A percentile compares a stretch with the other conserved stretches of the same genome.
Evolutionary conservation across 1,140 invertebrate genomes (phyloP).

Genomic region (Kradibia gibbosae): DNA sequence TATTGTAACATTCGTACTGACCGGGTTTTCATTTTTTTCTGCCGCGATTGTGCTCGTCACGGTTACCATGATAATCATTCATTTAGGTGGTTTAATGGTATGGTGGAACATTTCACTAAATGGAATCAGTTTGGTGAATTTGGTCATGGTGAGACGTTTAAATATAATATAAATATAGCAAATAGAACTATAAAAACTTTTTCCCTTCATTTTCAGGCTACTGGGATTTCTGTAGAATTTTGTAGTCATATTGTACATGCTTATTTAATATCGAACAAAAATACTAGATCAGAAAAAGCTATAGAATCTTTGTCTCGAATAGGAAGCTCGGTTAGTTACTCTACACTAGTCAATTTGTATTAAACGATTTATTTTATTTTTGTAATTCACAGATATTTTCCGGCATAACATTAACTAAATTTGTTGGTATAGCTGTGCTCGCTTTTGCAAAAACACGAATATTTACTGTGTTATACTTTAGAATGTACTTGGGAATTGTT

Average conservation of each 20-base stretch:
- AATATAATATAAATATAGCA: too few species aligned
- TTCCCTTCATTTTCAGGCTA: conserved; percentile 76
- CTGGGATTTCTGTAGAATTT: conserved; percentile 99
- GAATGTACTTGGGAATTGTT: conserved; percentile 98
- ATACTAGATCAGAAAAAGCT: conserved; percentile 82
- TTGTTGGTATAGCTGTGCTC: conserved; percentile 94
- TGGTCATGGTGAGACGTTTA: conserved; percentile 89
- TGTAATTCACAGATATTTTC: conserved; percentile 80
- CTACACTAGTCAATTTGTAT: neutral
- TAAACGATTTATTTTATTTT: neutral
- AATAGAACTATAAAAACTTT: conserved; percentile 44
- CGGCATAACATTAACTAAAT: conserved; percentile 97
- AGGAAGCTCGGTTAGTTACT: conserved; percentile 84
- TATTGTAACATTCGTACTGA: conserved; percentile 92
- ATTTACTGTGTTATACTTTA: conserved; percentile 97
- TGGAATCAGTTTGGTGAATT: conserved; percentile 97
- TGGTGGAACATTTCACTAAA: conserved; percentile 97
- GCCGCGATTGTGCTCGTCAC: conserved; percentile 91
- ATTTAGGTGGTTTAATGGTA: conserved; percentile 97
- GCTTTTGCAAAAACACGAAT: conserved; percentile 97
- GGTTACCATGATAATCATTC: conserved; percentile 93
- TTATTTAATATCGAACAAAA: conserved; percentile 85
- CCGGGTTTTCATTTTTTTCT: conserved; percentile 93
- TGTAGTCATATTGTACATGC: conserved; percentile 97
- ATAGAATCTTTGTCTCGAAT: conserved; percentile 89